Base-by-base conservation (phyloP, 2,113 vertebrate species). In the Sula dactylatra region DNA sequence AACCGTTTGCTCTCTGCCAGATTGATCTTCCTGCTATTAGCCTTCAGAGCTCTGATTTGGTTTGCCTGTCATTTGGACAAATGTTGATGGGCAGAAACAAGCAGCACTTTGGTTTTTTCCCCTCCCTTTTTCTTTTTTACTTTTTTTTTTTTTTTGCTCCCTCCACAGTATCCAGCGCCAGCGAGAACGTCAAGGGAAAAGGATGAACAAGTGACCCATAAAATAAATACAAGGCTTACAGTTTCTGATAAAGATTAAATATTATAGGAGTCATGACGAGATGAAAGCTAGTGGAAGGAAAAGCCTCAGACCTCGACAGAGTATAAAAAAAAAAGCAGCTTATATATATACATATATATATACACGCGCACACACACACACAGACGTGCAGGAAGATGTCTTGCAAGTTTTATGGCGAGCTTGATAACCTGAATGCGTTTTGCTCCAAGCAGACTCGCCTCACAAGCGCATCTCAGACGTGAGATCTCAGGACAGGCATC, bases 231-330 rank as follows among this genome's bases (percentile, higher is more conserved):
- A 96, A 94, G 96, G 94, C 97, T 97, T 97, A 93, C 88, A 26
- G 86, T 88, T 98, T 86, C 97, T 97, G 98, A 98, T 97, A 97
- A 93, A 97, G 97, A 98, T 98, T 98, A 98, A 98, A 98, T 97
- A 97, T 97, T 94, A 96, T 92, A 95, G 96, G 94, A 98, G 97
- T 96, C 96, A 97, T 78, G 97, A 97, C 97, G 94, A 97, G 97
- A 98, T 98, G 97, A 98, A 97, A 96, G 97, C 96, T 88, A 71
- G 94, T 29, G 69, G 96, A 97, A 97, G 96, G 89, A 92, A 97
- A 95, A 90, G 87, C 83, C 94, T 96, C 69, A 96, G 97, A 97
- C 93, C 94, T 93, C 44, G 4, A 44, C 11, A 81, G 92, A 94
- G 86, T 61, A 76, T 11, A 47, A 59, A 42, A 31, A 36, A 92